Conservation (phyloP, 2,113 vertebrate species). For the Protobothrops mucrosquamatus region DNA sequence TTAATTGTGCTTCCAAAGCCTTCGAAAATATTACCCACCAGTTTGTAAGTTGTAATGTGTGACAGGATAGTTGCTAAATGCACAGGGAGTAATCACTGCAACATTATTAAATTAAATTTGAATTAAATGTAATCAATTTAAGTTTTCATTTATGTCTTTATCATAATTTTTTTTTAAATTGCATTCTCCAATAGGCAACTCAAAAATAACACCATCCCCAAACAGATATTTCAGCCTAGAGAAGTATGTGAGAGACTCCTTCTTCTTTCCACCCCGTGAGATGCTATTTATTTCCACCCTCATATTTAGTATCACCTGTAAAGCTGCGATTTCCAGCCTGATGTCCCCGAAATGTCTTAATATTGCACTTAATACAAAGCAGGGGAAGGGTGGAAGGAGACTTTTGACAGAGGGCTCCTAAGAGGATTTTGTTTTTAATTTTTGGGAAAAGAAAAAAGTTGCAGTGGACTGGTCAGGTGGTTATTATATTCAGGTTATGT, state of each 20-base stretch:
- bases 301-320: neutral
- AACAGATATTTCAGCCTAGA: neutral
- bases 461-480: neutral
- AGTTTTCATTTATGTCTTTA: neutral
- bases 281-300: neutral
- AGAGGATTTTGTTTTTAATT: neutral
- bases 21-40: neutral
- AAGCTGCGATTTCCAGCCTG: neutral
- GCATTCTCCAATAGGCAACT: neutral
- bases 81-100: neutral
- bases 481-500: neutral
- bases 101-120: neutral
- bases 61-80: neutral
- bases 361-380: neutral
- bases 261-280: neutral
- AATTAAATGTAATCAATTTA: neutral
- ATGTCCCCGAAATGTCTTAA: neutral
- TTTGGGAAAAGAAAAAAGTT: neutral
- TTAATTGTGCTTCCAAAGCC: neutral
- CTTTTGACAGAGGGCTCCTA: neutral
- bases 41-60: neutral
- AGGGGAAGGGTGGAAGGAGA: neutral
- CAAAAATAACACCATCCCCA: neutral
- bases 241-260: no score
- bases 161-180: neutral